Percentiles rank a stretch among this genome's conserved stretches.
Conservation (phyloP, 1,140 invertebrate species). For the Cotesia chilonis region DNA sequence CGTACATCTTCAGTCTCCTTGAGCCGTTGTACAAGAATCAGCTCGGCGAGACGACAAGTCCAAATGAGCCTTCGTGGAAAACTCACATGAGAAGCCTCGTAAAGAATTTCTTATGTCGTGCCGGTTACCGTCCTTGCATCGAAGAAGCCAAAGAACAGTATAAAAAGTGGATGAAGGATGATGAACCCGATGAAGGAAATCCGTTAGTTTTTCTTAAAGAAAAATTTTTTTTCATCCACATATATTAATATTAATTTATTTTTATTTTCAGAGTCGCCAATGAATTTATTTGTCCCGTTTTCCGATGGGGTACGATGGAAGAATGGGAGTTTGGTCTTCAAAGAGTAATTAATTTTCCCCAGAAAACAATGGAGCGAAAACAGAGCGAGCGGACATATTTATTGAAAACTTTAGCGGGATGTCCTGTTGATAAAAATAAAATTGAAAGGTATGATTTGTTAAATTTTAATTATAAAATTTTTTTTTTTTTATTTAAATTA, state of each 20-base stretch:
- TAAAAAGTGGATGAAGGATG: conserved; percentile 73
- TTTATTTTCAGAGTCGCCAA: conserved; percentile 72
- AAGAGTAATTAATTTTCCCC: conserved; percentile 76
- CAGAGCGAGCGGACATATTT: conserved; percentile 78
- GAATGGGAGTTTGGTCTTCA: conserved; percentile 83
- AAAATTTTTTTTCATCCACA: conserved; percentile 3
- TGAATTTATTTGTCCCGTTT: conserved; percentile 79
- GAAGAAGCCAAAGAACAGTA: conserved; percentile 73
- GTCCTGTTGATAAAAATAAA: conserved; percentile 73
- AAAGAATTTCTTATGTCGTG: conserved; percentile 75
- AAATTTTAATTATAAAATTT: not conserved
- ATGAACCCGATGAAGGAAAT: conserved; percentile 73
- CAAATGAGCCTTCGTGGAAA: conserved; percentile 70
- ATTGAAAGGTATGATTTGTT: conserved; percentile 66
- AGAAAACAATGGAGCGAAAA: conserved; percentile 64
- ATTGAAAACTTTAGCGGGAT: conserved; percentile 78
- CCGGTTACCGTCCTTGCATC: conserved; percentile 77
- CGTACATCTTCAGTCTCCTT: conserved; percentile 71
- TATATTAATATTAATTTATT: conserved; percentile 17
- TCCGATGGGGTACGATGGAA: conserved; percentile 77
- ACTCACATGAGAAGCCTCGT: conserved; percentile 70
- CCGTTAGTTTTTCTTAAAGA: conserved; percentile 12
- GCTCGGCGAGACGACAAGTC: conserved; percentile 64
- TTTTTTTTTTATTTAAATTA: no score
- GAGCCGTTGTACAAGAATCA: conserved; percentile 73